Conservation (phyloP, 1,140 invertebrate genomes). For the Drosophila parvula region DNA sequence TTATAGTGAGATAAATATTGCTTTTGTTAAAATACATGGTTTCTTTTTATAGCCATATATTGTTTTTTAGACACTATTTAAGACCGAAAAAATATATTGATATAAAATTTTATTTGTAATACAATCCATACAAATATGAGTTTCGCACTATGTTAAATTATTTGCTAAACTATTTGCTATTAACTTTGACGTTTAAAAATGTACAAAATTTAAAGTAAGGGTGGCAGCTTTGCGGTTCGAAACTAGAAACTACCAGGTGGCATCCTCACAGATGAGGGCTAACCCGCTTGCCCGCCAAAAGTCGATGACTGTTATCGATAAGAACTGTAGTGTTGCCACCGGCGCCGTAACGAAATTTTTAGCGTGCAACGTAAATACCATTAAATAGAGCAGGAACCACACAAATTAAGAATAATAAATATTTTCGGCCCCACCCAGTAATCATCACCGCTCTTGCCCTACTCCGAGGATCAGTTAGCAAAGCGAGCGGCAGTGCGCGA, state of each 20-base stretch:
- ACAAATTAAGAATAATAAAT: background rate
- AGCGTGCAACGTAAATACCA: constrained; percentile 3
- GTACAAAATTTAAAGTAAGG: background rate
- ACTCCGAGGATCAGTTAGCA: too few species aligned
- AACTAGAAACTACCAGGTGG: background rate
- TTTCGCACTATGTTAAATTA: background rate
- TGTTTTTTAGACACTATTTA: background rate
- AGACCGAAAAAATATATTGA: background rate
- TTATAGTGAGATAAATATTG: background rate
- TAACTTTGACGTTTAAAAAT: background rate
- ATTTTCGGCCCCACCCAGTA: background rate
- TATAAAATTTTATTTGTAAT: background rate
- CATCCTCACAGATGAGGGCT: background rate
- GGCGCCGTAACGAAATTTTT: background rate
- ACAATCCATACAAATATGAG: background rate
- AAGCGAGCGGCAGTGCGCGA: background rate
- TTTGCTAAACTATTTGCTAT: background rate
- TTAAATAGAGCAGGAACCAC: background rate
- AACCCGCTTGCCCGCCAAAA: constrained; percentile 34
- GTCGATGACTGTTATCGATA: constrained; percentile 13
- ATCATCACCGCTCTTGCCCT: background rate
- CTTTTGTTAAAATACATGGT: background rate
- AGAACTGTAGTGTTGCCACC: constrained; percentile 12
- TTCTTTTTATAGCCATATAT: background rate
- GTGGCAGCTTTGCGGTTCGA: background rate